These are phyloP conservation scores for Dinomys branickii DNA, from an alignment of 2,113 vertebrate genomes.

Conservation along the genomic window DNA sequence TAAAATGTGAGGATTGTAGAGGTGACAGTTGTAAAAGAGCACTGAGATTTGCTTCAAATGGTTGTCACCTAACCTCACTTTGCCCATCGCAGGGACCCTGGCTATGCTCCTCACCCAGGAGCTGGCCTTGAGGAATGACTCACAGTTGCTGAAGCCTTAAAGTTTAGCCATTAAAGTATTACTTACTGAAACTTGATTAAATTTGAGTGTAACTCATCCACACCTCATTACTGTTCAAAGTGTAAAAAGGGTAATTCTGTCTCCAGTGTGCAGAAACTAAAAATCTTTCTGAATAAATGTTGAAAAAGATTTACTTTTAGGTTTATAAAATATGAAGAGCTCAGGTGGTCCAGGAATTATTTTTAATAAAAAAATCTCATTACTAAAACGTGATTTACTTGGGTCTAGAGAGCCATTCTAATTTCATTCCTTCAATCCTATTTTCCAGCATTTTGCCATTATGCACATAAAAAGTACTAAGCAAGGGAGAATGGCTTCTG, in stretches of 20 bases:
- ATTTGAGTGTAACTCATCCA: neutral
- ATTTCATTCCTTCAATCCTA: neutral
- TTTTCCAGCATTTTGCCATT: neutral
- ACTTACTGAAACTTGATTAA: neutral
- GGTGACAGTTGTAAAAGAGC: neutral
- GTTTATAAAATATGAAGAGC: neutral
- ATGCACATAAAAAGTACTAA: neutral
- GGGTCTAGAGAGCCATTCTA: conserved; percentile 7
- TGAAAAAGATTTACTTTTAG: conserved; percentile 30
- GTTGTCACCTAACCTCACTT: neutral
- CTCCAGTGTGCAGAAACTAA: neutral
- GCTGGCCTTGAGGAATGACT: neutral
- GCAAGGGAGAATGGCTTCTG: neutral
- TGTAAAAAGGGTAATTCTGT: neutral
- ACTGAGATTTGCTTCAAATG: neutral
- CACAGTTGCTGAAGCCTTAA: neutral
- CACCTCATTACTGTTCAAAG: neutral
- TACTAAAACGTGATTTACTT: neutral
- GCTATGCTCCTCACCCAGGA: neutral
- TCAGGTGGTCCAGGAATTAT: neutral
- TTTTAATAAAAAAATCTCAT: conserved; percentile 12
- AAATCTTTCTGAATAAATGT: neutral
- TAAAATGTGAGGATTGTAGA: neutral
- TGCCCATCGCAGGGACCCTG: neutral
- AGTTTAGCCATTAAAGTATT: neutral